Percentiles rank a stretch among this genome's conserved stretches.
Conservation (phyloP, 1,140 invertebrate genomes). For the Pseudomyrmex cubaensis region DNA sequence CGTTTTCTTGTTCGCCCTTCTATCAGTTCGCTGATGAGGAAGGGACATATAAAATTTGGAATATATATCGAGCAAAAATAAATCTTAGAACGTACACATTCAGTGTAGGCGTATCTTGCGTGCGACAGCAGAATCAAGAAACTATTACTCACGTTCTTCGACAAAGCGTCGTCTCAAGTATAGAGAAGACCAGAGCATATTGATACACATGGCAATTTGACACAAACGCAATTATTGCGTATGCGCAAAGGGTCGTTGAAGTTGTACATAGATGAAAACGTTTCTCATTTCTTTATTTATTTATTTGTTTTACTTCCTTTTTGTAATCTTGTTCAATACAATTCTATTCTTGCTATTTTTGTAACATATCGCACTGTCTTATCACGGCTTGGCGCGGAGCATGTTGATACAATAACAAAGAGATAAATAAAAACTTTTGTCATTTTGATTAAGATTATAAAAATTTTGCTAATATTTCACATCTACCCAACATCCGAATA, state of each 20-base stretch:
- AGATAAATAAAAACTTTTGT: neutral
- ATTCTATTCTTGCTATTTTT: no score
- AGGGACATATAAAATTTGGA: neutral
- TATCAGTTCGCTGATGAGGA: neutral
- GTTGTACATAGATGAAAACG: no score
- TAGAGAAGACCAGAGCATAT: neutral
- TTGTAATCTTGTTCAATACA: no score
- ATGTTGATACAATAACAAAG: no score
- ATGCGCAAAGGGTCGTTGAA: no score
- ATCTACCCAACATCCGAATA: neutral
- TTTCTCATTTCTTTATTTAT: no score
- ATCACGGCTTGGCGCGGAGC: no score
- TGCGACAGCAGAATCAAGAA: neutral
- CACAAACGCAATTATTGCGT: no score
- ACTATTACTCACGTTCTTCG: no score
- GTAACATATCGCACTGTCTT: no score
- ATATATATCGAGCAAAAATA: neutral
- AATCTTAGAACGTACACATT: neutral
- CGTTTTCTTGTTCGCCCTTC: constrained; percentile 26
- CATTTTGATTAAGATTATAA: no score
- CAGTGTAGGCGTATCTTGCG: neutral
- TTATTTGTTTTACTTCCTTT: no score
- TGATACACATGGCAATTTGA: neutral
- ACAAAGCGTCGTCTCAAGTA: neutral
- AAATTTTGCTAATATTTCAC: constrained; percentile 6